Conservation (phyloP, 2,797 vertebrate genomes). For the Sparus aurata region DNA sequence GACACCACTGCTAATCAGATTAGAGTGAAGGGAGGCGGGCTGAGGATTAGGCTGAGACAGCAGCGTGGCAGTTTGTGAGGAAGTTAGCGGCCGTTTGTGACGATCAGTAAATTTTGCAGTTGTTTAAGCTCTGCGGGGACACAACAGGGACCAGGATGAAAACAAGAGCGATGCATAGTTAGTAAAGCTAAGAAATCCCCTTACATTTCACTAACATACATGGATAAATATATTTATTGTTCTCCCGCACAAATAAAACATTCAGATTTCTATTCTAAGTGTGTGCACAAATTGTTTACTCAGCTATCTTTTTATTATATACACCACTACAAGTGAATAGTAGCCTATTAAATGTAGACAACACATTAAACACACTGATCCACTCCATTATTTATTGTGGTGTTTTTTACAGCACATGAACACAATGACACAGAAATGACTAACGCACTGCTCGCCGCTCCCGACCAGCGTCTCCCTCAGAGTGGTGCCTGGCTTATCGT, state of each 20-base stretch:
- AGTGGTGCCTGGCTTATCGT: constrained; percentile 74
- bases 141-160: neutral
- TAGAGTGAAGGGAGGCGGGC: constrained; percentile 73
- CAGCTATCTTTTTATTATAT: neutral
- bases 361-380: neutral
- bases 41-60: constrained; percentile 74
- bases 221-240: too few species aligned
- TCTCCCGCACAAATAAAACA: neutral
- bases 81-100: constrained; percentile 30
- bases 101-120: constrained; percentile 26
- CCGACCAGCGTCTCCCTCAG: constrained; percentile 70
- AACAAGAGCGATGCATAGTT: neutral
- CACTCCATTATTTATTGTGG: neutral
- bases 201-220: neutral
- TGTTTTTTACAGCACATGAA: constrained; percentile 8
- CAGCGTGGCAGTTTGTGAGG: constrained; percentile 30
- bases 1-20: constrained; percentile 82
- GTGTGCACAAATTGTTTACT: neutral
- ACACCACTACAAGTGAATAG: neutral
- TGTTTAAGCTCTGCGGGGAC: neutral
- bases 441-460: constrained; percentile 37
- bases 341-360: too few species aligned
- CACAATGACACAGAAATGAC: constrained; percentile 25
- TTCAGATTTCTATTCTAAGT: too few species aligned
- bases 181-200: neutral